Conservation (phyloP, 2,888 invertebrate genomes). For the Venustoraphidia nigricollis region DNA sequence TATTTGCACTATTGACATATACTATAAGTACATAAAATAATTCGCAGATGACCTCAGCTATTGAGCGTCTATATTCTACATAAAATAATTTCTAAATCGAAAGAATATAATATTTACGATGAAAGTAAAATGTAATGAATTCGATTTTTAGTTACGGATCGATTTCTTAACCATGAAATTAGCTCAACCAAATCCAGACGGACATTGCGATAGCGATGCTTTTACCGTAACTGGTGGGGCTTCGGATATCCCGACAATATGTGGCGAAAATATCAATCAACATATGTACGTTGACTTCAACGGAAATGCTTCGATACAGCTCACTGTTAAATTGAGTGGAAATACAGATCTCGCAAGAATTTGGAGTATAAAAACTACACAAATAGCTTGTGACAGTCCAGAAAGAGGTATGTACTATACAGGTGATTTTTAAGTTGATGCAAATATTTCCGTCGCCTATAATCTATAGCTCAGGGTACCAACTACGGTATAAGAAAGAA, state of each 20-base stretch:
- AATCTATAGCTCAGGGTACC: too few relatives aligned
- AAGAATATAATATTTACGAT: not conserved
- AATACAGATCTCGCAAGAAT: constrained; percentile 43
- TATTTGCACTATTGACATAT: too few relatives aligned
- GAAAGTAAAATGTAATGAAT: not conserved
- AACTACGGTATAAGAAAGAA: too few relatives aligned
- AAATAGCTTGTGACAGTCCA: constrained; percentile 56
- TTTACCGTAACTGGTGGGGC: constrained; percentile 55
- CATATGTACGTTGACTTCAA: constrained; percentile 64
- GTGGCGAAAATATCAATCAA: constrained; percentile 69
- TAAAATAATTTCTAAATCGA: not conserved
- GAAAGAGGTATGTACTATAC: constrained; percentile 35
- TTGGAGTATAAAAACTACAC: constrained; percentile 61
- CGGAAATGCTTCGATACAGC: constrained; percentile 46
- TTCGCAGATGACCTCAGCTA: too few relatives aligned
- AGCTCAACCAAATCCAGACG: constrained; percentile 58
- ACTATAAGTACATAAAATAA: not conserved
- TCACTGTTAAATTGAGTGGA: constrained; percentile 47
- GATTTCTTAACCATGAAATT: constrained; percentile 60
- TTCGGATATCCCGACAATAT: constrained; percentile 50
- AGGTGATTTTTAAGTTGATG: too few relatives aligned
- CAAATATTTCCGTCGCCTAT: too few relatives aligned
- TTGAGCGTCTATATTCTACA: too few relatives aligned
- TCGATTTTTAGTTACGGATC: constrained; percentile 46
- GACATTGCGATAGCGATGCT: constrained; percentile 53